Base-by-base conservation (phyloP, 2,888 invertebrate genomes). In the Alsophila aescularia region DNA sequence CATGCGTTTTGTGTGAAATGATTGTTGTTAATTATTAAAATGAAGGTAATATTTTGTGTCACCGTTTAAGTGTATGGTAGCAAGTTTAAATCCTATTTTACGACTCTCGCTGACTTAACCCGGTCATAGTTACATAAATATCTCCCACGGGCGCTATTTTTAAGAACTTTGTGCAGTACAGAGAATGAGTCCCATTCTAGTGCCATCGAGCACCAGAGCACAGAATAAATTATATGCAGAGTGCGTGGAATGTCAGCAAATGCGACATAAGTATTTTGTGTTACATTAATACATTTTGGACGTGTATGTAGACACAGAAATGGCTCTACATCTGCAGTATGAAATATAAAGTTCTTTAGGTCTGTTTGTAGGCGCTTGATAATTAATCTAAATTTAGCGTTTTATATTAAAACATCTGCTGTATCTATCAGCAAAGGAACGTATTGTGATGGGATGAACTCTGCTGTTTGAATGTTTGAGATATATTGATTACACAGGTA, bases 111-210 rank as follows among this genome's bases (percentile, higher is more conserved):
- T 76, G 81, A 79, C 78, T 82, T 88, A 90, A 90, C 90, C 90
- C 79, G 90, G 90, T 90, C 79, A 85, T 86, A 87, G 89, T 83
- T 75, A 81, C 83, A 83, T 77, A 87, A 89, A 90, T 90, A 90
- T 87, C 85, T 82, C 82, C 77, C 83, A 81, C 79, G 69, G 69
- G 70, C 49, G 75, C 81, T 90, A 90, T 90, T 85, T 89, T 78
- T 85, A 83, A 77, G 77, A 71, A 72, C 76, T 82, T 82, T 82
- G 77, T 81, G 81, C 75, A 77, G 74, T 81, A 81, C 75, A 77
- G 74, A 76, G 77, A 82, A 82, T 67, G 72, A 80, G 79, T 79
- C 74, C 68, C 77, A 80, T 78, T 79, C 83, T 83, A 83, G 72
- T 77, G 72, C 71, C 64, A 57, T 50, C 16, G 61, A 63, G 60